These are phyloP conservation scores for Machimus rusticus DNA, from an alignment of 2,888 invertebrate genomes.

Conservation along the genomic window DNA sequence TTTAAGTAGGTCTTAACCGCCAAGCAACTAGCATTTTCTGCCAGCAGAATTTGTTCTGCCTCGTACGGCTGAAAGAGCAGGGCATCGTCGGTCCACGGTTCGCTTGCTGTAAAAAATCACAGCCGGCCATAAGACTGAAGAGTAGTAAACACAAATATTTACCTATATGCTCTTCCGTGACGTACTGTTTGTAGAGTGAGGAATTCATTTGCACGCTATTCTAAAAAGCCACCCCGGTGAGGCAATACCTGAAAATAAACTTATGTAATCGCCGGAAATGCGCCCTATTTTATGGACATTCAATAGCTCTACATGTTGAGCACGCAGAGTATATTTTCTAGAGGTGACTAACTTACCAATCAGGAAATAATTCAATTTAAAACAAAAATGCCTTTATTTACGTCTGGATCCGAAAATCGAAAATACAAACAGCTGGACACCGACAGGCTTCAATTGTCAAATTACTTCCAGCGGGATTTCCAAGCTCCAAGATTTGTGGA, in stretches of 20 bases:
- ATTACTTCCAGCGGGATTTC: not conserved
- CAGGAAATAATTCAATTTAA: not conserved
- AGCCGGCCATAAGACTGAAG: too few species aligned
- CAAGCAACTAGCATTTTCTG: constrained; percentile 93
- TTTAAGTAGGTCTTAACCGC: constrained; percentile 92
- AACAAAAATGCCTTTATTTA: not conserved
- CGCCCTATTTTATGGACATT: not conserved
- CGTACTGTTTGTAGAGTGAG: not conserved
- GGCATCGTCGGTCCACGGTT: constrained; percentile 91
- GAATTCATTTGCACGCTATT: not conserved
- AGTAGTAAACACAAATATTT: not conserved
- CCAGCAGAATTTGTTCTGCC: constrained; percentile 90
- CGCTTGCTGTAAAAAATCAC: constrained; percentile 73
- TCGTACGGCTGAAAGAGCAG: constrained; percentile 88
- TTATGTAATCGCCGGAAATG: not conserved
- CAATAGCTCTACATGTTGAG: not conserved
- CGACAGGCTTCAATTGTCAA: not conserved
- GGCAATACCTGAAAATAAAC: not conserved
- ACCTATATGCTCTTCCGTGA: constrained; percentile 3
- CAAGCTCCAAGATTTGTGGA: not conserved
- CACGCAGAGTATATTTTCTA: not conserved
- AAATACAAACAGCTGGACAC: not conserved
- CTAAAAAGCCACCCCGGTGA: not conserved
- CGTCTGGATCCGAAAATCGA: not conserved
- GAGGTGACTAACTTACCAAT: not conserved